These are phyloP conservation scores for Prunella fulvescens DNA, from an alignment of 2,113 vertebrate species.

Conservation along the genomic window DNA sequence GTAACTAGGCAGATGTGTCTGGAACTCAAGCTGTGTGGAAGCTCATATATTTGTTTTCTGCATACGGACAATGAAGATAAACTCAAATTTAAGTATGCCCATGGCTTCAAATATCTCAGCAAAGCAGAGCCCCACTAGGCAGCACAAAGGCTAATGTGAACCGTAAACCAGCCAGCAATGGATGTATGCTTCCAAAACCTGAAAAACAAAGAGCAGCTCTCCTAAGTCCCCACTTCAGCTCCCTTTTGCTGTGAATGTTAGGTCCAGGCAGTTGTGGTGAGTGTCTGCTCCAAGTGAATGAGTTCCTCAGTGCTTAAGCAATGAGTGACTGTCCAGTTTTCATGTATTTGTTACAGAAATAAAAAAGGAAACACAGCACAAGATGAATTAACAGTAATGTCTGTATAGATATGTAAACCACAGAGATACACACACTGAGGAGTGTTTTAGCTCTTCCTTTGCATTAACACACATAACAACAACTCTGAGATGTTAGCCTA, in stretches of 20 bases:
- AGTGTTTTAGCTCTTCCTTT: not conserved
- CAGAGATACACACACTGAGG: not conserved
- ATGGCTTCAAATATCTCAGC: not conserved
- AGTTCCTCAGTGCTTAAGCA: not conserved
- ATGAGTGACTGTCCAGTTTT: not conserved
- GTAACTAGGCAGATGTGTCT: not conserved
- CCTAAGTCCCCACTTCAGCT: not conserved
- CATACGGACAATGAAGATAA: not conserved
- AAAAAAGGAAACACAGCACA: not conserved
- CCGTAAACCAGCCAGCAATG: accelerated
- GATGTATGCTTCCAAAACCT: not conserved
- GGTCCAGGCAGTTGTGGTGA: not conserved
- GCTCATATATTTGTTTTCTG: not conserved
- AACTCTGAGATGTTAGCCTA: not conserved
- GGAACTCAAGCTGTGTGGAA: not conserved
- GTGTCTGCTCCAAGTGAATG: not conserved
- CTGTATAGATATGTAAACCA: not conserved
- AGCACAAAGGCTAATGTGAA: not conserved
- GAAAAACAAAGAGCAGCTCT: not conserved
- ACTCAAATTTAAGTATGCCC: not conserved
- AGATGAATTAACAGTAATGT: not conserved
- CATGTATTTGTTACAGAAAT: not conserved
- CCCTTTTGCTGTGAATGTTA: not conserved
- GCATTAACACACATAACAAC: not conserved
- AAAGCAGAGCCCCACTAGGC: not conserved